Evolutionary conservation across 53 echinoderm and acorn worm genomes (phyloP).

Genomic region (Zoroaster sp.): DNA sequence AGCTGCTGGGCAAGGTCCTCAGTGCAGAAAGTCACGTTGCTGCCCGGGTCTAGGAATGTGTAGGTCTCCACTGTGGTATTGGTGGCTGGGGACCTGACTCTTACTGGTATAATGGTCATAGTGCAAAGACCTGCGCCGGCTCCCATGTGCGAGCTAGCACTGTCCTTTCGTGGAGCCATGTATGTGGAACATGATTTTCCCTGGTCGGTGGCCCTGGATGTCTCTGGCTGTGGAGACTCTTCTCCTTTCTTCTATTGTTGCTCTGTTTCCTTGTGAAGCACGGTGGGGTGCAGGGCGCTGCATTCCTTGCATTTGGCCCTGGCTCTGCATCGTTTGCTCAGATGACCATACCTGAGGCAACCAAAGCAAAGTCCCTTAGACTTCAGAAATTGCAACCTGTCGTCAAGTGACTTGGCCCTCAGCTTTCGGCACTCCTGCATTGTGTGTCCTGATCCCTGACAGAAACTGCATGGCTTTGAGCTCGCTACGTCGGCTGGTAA

Average conservation of each 20-base stretch:
- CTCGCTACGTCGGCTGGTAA: not conserved
- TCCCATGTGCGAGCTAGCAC: constrained; percentile 11
- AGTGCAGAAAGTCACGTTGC: too few species aligned
- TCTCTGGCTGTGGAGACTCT: not conserved
- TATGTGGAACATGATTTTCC: not conserved
- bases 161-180: not conserved
- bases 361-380: constrained; percentile 63
- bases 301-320: constrained; percentile 49
- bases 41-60: too few species aligned
- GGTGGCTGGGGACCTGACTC: not conserved
- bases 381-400: constrained; percentile 51
- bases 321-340: constrained; percentile 58
- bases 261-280: constrained; percentile 49
- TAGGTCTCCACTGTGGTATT: too few species aligned
- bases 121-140: constrained; percentile 33
- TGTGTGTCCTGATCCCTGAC: constrained; percentile 39
- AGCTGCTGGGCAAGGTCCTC: too few species aligned
- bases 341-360: constrained; percentile 57
- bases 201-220: not conserved
- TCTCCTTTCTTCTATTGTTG: not conserved
- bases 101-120: constrained; percentile 31
- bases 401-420: constrained; percentile 31
- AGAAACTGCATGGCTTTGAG: constrained; percentile 24
- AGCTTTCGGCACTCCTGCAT: constrained; percentile 50
- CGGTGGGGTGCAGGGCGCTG: constrained; percentile 52